Conservation (phyloP, 2,113 vertebrate species). For the Erythrocebus patas region DNA sequence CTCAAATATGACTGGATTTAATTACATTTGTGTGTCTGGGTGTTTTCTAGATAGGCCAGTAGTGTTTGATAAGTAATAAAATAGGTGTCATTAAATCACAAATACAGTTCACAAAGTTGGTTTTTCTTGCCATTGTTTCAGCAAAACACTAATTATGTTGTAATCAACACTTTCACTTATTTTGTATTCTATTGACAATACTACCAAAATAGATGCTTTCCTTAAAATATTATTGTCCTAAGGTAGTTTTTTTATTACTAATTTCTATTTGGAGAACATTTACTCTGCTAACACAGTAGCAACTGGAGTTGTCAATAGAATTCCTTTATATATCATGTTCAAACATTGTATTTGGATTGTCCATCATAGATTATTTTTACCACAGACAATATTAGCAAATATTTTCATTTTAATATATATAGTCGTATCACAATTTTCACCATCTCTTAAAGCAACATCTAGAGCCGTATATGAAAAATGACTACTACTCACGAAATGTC, state of each 20-base stretch:
- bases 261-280: conserved; percentile 10
- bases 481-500: not conserved
- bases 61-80: conserved; percentile 37
- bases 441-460: not conserved
- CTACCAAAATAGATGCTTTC: conserved; percentile 39
- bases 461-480: not conserved
- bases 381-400: not conserved
- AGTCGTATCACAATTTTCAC: not conserved
- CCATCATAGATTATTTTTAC: not conserved
- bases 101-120: conserved; percentile 27
- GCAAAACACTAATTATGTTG: conserved; percentile 50
- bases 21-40: not conserved
- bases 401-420: conserved; percentile 24
- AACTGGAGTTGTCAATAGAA: not conserved
- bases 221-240: conserved; percentile 17
- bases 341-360: not conserved
- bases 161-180: not conserved
- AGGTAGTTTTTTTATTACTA: not conserved
- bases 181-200: conserved; percentile 46
- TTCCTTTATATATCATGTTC: not conserved
- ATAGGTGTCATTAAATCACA: conserved; percentile 34
- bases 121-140: conserved; percentile 56
- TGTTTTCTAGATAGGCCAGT: conserved; percentile 27
- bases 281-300: not conserved
- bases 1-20: conserved; percentile 6